Base-by-base conservation (phyloP, 2,888 invertebrate species). In the Aporophyla nigra region DNA sequence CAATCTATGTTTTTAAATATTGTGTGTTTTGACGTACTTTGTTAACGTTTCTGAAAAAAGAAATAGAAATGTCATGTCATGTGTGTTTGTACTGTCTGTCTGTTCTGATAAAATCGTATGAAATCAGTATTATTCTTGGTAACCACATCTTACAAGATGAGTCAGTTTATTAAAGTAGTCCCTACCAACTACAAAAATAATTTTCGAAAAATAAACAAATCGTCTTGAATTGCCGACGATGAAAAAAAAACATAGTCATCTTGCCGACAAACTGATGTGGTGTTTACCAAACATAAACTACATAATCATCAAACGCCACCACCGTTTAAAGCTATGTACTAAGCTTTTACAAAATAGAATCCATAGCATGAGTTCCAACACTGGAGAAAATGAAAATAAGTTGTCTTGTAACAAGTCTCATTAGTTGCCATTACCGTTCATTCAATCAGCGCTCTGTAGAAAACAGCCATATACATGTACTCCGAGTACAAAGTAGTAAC, bases 401-500 rank as follows among this genome's bases (percentile, higher is more conserved):
- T 51, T 66, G 61, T 65, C 58, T 65, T 54, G 43, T 73, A 74
- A 74, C 73, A 76, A 84, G 71, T 74, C 68, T 74, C 62, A 71
- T 84, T 81, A 76, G 76, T 56, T 54, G 70, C 49, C 61, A 84
- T 83, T 83, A 84, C 76, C 12, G 73, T 74, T 76, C 85, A 83
- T 83, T 81, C 85, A 83, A 83, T 83, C 83, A 84, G 51, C 24
- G 71, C 68, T 65, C 68, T 71, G 68, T 76, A 76, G 65, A 76
- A 80, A 73, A 68, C 51, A 68, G 49, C 66, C 40, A 33, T 76
- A 63, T 62, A 82, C 49, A 69, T 61, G 54, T 80, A 75, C 59
- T 72, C 19, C 43, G 27, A 69, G 54, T 40, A 63, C 63, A 43
- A 78, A 61, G 56, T 53, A 46, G 65, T 51, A 49, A 71, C 73